Evolutionary conservation across 2,113 vertebrate genomes (phyloP), one percentile per base, ranked within the genome.

Genomic region (Lagopus muta): DNA sequence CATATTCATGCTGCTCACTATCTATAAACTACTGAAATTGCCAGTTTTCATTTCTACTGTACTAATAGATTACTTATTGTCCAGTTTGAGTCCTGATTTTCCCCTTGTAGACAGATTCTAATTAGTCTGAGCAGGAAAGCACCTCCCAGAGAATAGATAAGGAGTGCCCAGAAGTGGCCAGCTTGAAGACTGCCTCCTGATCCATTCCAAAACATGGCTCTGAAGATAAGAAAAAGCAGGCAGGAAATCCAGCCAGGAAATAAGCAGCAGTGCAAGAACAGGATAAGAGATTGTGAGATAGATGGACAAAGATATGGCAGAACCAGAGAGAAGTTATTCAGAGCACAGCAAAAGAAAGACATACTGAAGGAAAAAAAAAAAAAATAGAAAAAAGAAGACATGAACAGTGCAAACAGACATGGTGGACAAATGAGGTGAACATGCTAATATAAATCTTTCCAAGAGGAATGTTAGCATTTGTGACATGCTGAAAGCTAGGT

Each of bases 121-220:
- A 60, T 36, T 62, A 85, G 11, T 76, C 11, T 54, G 28, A 85
- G 30, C 43, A 70, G 55, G 72, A 89, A 89, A 89, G 11, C 27
- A 86, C 71, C 16, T 47, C 34, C 30, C 24, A 74, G 72, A 71
- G n/a, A 6, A 42, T 3, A 77, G 69, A 70, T 36, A 76, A 65
- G 40, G 10, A 74, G 9, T 20, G 45, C 57, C 10, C 40, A 77
- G 62, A 82, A 75, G 1, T 0, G 2, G 11, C 10, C 48, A 73
- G 18, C 18, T 69, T 76, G 75, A 78, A 87, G 65, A 64, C 18
- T n/a, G 17, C 32, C 30, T 82, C 55, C 54, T 77, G 38, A 90
- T 16, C 28, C 8, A n/a, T 38, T 82, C 28, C 42, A 81, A 91
- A 93, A 82, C 38, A 82, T 61, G 67, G 6, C 45, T 93, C 25